These are phyloP conservation scores for Jacana jacana DNA, from an alignment of 2,113 vertebrate genomes.

Conservation along the genomic window DNA sequence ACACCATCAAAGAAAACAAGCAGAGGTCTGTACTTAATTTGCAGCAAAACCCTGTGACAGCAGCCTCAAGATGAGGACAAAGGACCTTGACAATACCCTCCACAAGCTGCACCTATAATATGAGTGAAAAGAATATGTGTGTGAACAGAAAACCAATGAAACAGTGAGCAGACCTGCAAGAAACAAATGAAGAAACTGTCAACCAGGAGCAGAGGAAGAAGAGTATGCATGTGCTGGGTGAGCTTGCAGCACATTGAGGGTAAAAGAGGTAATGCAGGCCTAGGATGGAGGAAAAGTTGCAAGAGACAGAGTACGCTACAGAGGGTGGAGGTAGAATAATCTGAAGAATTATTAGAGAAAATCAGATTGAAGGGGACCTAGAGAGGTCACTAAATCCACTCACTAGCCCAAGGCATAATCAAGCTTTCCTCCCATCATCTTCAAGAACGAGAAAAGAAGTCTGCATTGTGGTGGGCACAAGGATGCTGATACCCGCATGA, in stretches of 20 bases:
- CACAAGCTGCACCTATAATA: slow-evolving; percentile 39
- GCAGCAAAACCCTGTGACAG: not conserved
- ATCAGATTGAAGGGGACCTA: not conserved
- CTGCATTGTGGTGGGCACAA: not conserved
- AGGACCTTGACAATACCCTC: slow-evolving; percentile 39
- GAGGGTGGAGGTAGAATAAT: not conserved
- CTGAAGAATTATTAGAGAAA: not conserved
- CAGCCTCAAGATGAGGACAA: slow-evolving; percentile 32
- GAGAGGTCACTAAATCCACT: not conserved
- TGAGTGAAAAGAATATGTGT: slow-evolving; percentile 5
- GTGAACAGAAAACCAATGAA: slow-evolving; percentile 68
- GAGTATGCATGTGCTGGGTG: not conserved
- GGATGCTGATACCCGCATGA: not conserved
- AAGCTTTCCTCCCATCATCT: not conserved
- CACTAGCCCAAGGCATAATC: not conserved
- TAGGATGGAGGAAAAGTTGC: not conserved
- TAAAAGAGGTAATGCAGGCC: not conserved
- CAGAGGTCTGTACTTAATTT: slow-evolving; percentile 31
- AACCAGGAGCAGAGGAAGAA: not conserved
- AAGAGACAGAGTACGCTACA: not conserved
- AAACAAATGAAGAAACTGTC: not conserved
- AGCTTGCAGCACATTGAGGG: not conserved
- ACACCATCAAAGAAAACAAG: not conserved
- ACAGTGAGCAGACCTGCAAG: not conserved
- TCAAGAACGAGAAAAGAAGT: not conserved